Percentiles rank a stretch among this genome's conserved stretches.
Evolutionary conservation across 2,113 vertebrate genomes (phyloP).

Genomic region (Eolophus roseicapilla): DNA sequence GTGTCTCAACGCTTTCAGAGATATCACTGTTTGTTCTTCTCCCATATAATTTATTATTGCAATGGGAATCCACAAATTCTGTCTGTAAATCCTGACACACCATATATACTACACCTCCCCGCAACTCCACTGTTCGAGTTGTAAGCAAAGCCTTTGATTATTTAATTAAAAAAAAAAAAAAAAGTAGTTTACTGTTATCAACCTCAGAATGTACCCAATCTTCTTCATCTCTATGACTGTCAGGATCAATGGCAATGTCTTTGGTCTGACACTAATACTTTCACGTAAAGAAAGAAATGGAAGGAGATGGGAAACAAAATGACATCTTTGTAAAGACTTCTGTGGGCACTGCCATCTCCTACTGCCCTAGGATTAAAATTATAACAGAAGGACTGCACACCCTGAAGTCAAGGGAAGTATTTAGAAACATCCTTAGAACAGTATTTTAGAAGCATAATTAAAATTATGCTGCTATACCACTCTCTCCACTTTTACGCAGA

Average conservation of each 20-base stretch:
- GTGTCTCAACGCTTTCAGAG: neutral
- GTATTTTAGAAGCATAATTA: neutral
- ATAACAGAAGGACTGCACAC: conserved; percentile 19
- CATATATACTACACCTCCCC: neutral
- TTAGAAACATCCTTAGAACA: neutral
- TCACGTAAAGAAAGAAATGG: neutral
- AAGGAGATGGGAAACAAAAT: conserved; percentile 37
- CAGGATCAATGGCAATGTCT: neutral
- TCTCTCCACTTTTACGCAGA: neutral
- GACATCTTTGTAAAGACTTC: neutral
- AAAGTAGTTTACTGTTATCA: neutral
- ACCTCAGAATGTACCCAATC: neutral
- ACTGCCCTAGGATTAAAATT: neutral
- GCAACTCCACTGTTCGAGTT: neutral
- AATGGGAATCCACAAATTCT: neutral
- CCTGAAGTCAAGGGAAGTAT: neutral
- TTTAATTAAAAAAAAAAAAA: neutral
- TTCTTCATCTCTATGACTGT: neutral
- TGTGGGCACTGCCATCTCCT: neutral
- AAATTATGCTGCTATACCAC: neutral
- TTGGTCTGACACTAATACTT: neutral
- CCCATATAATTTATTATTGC: neutral
- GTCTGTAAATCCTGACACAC: neutral
- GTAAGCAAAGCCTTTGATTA: neutral
- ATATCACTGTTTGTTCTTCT: neutral